Evolutionary conservation across 1,140 invertebrate genomes (phyloP), one percentile per base, ranked within the genome.

Genomic region (Cardiocondyla obscurior): DNA sequence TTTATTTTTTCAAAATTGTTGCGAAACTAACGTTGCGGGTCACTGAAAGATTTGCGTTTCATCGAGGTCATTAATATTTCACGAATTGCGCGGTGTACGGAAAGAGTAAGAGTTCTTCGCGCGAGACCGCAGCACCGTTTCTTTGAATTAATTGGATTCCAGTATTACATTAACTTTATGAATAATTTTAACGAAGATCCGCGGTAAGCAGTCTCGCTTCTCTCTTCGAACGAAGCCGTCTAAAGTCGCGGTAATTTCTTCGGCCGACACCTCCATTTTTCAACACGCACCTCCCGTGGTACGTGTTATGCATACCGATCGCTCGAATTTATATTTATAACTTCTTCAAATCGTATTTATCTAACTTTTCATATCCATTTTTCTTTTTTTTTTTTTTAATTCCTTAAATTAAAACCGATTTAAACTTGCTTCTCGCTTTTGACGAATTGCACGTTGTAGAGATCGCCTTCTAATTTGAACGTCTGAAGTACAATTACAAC

Each of bases 141-240:
- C 33, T 67, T 51, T 51, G 74, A 79, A 69, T 85, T 85, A 83
- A 85, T 85, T 79, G 72, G 44, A 77, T 85, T 65, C 77, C 30
- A 39, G 44, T 82, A 82, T 82, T 73, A 81, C 51, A 81, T 82
- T 84, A 84, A 84, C 74, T 79, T 79, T 79, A 79, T 69, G 46
- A 79, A 79, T 79, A 69, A 79, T 79, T 79, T 69, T 67, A 79
- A 79, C 62, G 46, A 79, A 67, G 19, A 79, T 67, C 19, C 28
- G 73, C 42, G 73, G n/a, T 76, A 77, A 36, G 30, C 57, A 46
- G 72, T 8, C n/a, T 28, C 33, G 16, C 33, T n/a, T n/a, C n/a
- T 30, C 46, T 53, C 33, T 39, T 51, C 25, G 12, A 60, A 69
- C 19, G 22, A 33, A 49, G n/a, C 25, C 19, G 14, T 76, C 19